Evolutionary conservation across 2,888 invertebrate genomes (phyloP).

Genomic region (Pachymerium ferrugineum): DNA sequence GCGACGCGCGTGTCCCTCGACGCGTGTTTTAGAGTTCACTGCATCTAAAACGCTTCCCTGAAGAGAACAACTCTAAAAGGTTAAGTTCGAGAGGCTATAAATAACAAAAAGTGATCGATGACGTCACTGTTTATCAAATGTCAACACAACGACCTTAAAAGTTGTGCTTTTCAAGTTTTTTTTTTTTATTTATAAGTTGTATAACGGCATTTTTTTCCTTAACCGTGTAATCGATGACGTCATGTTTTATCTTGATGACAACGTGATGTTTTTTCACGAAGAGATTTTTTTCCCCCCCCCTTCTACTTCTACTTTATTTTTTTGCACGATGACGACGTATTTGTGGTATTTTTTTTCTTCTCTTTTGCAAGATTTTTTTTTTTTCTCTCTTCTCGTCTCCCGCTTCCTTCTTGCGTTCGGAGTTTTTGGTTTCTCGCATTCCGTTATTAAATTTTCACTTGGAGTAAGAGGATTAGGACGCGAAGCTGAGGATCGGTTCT

Average conservation of each 20-base stretch:
- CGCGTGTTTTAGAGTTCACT: too few relatives aligned
- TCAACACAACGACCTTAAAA: too few relatives aligned
- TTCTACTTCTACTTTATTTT: too few relatives aligned
- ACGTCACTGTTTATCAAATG: neutral
- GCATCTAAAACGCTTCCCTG: neutral
- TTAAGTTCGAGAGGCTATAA: too few relatives aligned
- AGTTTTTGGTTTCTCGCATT: slow-evolving; percentile 29
- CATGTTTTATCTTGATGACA: neutral
- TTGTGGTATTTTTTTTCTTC: neutral
- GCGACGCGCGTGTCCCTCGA: neutral
- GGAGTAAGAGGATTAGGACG: slow-evolving; percentile 33
- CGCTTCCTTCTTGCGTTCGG: slow-evolving; percentile 2
- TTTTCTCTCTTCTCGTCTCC: neutral
- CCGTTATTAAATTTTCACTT: slow-evolving; percentile 35
- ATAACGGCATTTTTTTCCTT: neutral
- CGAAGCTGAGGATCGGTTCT: slow-evolving; percentile 7
- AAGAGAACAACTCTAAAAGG: neutral
- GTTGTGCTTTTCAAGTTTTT: too few relatives aligned
- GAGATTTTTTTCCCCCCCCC: too few relatives aligned
- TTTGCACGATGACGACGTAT: slow-evolving; percentile 20
- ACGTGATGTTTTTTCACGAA: neutral
- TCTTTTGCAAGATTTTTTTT: neutral
- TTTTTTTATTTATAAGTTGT: too few relatives aligned
- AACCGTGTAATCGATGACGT: neutral
- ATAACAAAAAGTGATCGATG: neutral